Base-by-base conservation (phyloP, 2,113 vertebrate species). In the Phrynosoma blainvillii region DNA sequence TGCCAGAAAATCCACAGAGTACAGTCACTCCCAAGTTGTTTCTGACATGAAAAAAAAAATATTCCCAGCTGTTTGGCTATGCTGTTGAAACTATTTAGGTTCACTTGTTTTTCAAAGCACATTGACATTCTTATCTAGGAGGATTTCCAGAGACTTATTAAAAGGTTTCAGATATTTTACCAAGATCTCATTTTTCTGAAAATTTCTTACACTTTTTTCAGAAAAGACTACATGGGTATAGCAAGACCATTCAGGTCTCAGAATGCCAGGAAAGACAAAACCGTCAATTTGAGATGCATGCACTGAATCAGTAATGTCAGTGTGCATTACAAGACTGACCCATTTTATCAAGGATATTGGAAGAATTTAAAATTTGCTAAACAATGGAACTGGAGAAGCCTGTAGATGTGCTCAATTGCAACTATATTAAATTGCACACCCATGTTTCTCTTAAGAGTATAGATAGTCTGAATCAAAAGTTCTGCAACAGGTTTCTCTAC, bases 1-100 rank as follows among this genome's bases (percentile, higher is more conserved):
- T 92, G 94, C 93, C 96, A 97, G 95, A 92, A 90, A 88, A 93
- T 91, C 84, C 90, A 92, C 89, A 85, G 85, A 95, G 80, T 73
- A 65, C 77, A 94, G 86, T 91, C 91, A 92, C 70, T 94, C 84
- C 92, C 94, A 95, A 94, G 90, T 84, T 94, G 91, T 90, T 95
- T 89, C 78, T 84, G 87, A 87, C 89, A 92, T 78, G 91, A 91
- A 94, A 23, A 20, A 18, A 62, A 85, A 32, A 95, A 91, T 81
- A 71, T 0, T 62, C 71, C 90, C 95, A 96, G 94, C 93, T 96
- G 95, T 94, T 95, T 95, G 91, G 84, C 87, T 87, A 70, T 66
- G 80, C 73, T 86, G 36, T 54, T 23, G 16, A 27, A 77, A 92
- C 85, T 12, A 54, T 88, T 75, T 87, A 52, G 5, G 27, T 27